phyloP scores from a whole-genome alignment of 1,140 invertebrate species.

The Gryllus bimaculatus region DNA sequence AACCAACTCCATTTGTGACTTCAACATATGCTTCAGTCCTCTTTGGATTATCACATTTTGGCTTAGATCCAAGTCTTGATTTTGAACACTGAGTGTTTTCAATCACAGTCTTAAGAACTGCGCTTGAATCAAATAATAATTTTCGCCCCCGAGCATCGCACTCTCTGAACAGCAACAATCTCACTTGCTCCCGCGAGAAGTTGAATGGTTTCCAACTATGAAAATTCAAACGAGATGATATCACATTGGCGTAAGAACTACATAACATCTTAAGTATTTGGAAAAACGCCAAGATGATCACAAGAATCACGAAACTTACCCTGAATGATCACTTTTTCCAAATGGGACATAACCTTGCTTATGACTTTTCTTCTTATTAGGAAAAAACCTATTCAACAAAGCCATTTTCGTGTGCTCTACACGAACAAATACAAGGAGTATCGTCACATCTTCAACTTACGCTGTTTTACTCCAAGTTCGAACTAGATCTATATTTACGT shows the following conservation, averaged over 20 bases:
- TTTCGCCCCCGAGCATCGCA: constrained; percentile 70
- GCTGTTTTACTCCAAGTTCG: constrained; percentile 2
- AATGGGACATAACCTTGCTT: constrained; percentile 16
- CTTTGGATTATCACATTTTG: constrained; percentile 28
- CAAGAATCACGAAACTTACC: not conserved
- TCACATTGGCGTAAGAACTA: too few species aligned
- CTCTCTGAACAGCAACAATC: constrained; percentile 74
- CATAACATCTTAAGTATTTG: too few species aligned
- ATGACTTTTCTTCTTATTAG: constrained; percentile 12
- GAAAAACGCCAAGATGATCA: too few species aligned
- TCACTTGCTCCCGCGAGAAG: constrained; percentile 53
- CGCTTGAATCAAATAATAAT: constrained; percentile 74
- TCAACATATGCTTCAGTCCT: constrained; percentile 33
- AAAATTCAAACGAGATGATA: not conserved
- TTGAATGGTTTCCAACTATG: constrained; percentile 36
- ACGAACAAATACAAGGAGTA: not conserved
- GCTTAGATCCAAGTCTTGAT: constrained; percentile 18
- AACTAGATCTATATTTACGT: constrained; percentile 15
- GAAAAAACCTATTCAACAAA: constrained; percentile 12
- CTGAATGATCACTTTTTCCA: constrained; percentile 9
- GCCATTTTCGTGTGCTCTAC: constrained; percentile 7
- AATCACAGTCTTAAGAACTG: constrained; percentile 47
- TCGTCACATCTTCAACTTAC: constrained; percentile 12
- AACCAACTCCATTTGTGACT: constrained; percentile 43
- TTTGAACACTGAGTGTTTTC: constrained; percentile 28